Conservation (phyloP, 2,888 invertebrate genomes). For the Apamea sordens region DNA sequence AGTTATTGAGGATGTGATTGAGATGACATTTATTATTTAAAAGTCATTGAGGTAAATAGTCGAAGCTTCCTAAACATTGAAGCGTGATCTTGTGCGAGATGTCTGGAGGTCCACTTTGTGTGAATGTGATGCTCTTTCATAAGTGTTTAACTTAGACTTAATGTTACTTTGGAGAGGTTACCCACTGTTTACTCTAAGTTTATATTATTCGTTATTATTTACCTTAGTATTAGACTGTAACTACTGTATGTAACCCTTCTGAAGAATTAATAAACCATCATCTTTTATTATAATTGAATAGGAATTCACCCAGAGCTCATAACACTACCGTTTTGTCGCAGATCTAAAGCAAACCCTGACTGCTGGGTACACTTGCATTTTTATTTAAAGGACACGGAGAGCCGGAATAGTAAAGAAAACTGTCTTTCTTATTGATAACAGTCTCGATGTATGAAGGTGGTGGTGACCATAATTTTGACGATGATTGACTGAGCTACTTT, state of each 20-base stretch:
- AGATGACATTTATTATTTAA: constrained; percentile 17
- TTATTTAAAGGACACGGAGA: not conserved
- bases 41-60: constrained; percentile 14
- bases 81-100: constrained; percentile 21
- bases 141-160: constrained; percentile 10
- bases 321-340: not conserved
- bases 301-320: not conserved
- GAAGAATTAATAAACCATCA: not conserved
- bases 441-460: not conserved
- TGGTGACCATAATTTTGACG: not conserved
- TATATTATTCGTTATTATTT: not conserved
- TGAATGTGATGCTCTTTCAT: not conserved
- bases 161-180: not conserved
- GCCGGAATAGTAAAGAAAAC: not conserved
- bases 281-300: not conserved
- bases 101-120: constrained; percentile 20
- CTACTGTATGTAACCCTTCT: too few species aligned
- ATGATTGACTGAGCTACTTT: not conserved
- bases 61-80: not conserved
- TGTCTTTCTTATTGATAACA: not conserved
- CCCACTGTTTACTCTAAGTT: constrained; percentile 4
- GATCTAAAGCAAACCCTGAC: not conserved
- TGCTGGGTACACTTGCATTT: not conserved
- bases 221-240: too few species aligned
- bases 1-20: constrained; percentile 12